These are phyloP conservation scores for Metridium senile DNA, from an alignment of 92 coral and sea anemone genomes.

Conservation along the genomic window DNA sequence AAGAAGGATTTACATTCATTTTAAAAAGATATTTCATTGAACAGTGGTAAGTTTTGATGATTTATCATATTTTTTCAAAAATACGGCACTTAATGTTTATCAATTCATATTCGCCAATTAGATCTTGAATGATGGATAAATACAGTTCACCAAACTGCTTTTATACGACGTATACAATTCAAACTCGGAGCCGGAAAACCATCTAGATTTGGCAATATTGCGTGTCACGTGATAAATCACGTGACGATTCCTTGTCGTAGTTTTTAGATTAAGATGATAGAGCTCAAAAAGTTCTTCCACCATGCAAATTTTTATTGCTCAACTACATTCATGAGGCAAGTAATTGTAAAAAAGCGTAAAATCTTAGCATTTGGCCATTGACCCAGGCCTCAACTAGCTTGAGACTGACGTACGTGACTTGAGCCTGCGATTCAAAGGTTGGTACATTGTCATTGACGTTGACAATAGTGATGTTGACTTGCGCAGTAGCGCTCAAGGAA, in stretches of 20 bases:
- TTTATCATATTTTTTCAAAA: too few species aligned
- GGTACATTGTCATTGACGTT: slow-evolving; percentile 94
- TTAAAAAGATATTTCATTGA: too few species aligned
- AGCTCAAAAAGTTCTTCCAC: neutral
- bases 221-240: slow-evolving; percentile 6
- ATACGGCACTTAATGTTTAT: too few species aligned
- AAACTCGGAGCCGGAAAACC: neutral
- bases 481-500: slow-evolving; percentile 52
- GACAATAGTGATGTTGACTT: slow-evolving; percentile 61
- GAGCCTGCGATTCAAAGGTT: slow-evolving; percentile 55
- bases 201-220: neutral
- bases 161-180: neutral
- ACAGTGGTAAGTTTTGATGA: too few species aligned
- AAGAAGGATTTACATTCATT: too few species aligned
- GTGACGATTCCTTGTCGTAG: neutral
- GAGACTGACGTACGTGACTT: slow-evolving; percentile 48
- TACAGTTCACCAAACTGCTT: neutral
- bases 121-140: too few species aligned
- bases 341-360: neutral
- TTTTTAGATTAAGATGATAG: neutral
- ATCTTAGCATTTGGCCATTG: neutral
- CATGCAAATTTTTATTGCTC: neutral
- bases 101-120: too few species aligned
- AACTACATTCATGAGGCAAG: neutral
- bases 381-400: slow-evolving; percentile 7